Base-by-base conservation (phyloP, 2,888 invertebrate species). In the Mylabris sibirica region DNA sequence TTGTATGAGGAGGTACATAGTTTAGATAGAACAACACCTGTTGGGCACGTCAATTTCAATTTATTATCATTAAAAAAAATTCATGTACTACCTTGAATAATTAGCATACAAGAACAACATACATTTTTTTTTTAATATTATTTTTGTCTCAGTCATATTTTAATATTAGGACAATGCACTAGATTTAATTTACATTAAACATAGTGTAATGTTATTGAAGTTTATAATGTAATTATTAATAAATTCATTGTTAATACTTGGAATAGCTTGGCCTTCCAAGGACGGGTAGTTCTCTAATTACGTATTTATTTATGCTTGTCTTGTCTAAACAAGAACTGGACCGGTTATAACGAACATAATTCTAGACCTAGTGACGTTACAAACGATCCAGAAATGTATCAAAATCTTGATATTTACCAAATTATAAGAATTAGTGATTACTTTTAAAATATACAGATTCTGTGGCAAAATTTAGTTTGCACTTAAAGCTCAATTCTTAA, bases 251-350 rank as follows among this genome's bases (percentile, higher is more conserved):
- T 17, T 44, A 44, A n/a, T 44, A 44, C 44, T 17, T 44, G 17
- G 44, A 71, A 69, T 66, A 63, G 57, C 49, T 63, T 74, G 74
- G 68, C 74, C 74, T 74, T 74, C 68, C 66, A 74, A 74, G 74
- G 74, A 69, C 74, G 74, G 57, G 66, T 59, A 53, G 24, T 49
- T 22, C 53, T 53, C 53, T 24, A 53, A 53, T 53, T 53, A 53
- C 12, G 2, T 64, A 67, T 67, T 67, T 67, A 67, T 67, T 35
- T 65, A 66, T 66, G 63, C 69, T 61, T 66, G 53, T 53, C 22
- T 22, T 11, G 22, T 24, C 53, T 22, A 22, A 53, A 44, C 6
- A 44, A n/a, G n/a, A 4, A 4, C 6, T 9, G 12, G 2, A 1
- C 12, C 20, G 20, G 9, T 22, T 24, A 24, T 53, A 12, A 53